Base-by-base conservation (phyloP, 1,140 invertebrate species). In the Mamestra configurata region DNA sequence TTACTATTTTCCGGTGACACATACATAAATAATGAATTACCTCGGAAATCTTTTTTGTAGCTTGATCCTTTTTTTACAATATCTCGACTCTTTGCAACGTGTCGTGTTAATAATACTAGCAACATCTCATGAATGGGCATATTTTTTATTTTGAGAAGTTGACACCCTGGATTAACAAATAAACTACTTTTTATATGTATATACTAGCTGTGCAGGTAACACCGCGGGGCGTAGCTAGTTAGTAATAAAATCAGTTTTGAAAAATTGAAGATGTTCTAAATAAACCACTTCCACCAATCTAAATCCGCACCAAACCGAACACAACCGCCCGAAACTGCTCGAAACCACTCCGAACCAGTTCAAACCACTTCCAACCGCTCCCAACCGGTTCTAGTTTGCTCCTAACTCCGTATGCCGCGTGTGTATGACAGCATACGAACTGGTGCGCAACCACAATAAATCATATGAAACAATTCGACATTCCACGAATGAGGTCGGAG, bases 391-490 rank as follows among this genome's bases (percentile, higher is more conserved):
- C 37, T 20, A 76, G 22, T 43, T 27, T 35, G 22, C 61, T 3
- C n/a, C 73, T 76, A 61, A 59, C 43, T 76, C 55, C 22, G 24
- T 35, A 46, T 13, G 5, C 13, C 73, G 73, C 57, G 37, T 76
- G 73, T 61, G 43, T 76, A 76, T 76, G 73, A 76, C 73, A 76
- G 73, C 57, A 11, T 15, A n/a, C 73, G 61, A 40, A 71, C 55
- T 35, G 79, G 46, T 57, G 24, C 79, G 66, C 43, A 13, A 22
- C 13, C n/a, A 22, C 27, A 35, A 82, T 82, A 82, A 82, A 82
- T 82, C 80, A 82, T 71, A 57, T 43, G 51, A 75, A 79, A 82
- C 77, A 76, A 79, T 79, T 78, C 80, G 68, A 81, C 76, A 53
- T 77, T 68, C 59, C 71, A 35, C 66, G 49, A 76, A 79, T 76